phyloP scores from a whole-genome alignment of 2,797 vertebrate genomes.

The Coluber constrictor region DNA sequence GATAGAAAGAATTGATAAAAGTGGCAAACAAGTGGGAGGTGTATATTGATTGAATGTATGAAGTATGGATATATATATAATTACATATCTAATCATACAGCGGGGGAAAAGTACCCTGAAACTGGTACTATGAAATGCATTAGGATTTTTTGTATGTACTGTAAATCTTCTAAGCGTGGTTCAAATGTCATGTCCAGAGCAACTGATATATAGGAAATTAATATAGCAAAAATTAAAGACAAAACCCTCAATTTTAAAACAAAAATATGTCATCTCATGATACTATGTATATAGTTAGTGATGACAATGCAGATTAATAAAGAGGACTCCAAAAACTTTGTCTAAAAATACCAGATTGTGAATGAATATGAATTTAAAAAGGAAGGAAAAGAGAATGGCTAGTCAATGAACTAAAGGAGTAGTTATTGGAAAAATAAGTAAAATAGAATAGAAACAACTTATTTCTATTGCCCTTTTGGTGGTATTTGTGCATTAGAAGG shows the following conservation, averaged over 20 bases:
- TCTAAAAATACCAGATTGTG: neutral
- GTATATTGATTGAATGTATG: neutral
- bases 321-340: neutral
- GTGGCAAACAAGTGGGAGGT: neutral
- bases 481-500: neutral
- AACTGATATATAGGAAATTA: neutral
- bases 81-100: neutral
- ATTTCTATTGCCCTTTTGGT: neutral
- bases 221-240: neutral
- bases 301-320: conserved; percentile 29
- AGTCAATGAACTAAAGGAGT: neutral
- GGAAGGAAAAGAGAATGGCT: neutral
- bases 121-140: neutral
- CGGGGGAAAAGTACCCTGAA: neutral
- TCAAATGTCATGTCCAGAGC: neutral
- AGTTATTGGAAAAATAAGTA: neutral
- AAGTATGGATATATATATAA: neutral
- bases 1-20: neutral
- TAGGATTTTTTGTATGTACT: neutral
- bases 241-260: neutral
- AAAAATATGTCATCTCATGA: neutral
- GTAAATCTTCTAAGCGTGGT: neutral
- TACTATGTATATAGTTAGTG: conserved; percentile 19
- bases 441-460: neutral
- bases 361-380: too few species aligned